Evolutionary conservation across 2,797 vertebrate species (phyloP), one percentile per base, ranked within the genome.

Genomic region (Pantherophis alleghaniensis): DNA sequence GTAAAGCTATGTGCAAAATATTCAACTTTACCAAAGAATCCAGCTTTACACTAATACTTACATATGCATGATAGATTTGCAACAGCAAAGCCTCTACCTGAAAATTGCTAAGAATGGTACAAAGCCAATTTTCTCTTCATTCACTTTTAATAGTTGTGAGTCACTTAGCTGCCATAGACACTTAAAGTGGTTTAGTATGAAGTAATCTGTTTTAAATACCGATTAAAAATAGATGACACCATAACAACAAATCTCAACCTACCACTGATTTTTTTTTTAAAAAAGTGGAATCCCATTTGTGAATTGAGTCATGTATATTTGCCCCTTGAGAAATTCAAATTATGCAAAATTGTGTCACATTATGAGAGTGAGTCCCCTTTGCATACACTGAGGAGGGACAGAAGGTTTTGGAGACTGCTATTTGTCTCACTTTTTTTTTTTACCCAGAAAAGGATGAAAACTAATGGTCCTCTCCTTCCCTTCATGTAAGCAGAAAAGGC

Each of bases 91-190:
- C 22, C 3, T 56, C n/a, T 66, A 83, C 56, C 59, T 83, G 74
- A 47, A 86, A 86, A 86, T 28, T 16, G 63, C 32, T 86, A 90
- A 63, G 69, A 53, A 86, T 22, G 7, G n/a, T 18, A 42, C 74
- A 55, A 61, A 92, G 14, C 59, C 74, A 86, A 22, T 86, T 92
- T 56, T n/a, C 88, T 47, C 12, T 83, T 89, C 57, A 92, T 88
- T 88, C 51, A 74, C 37, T 57, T 88, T 56, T 22, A 92, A 90
- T 89, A 90, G 53, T 90, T 28, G 63, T 90, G 42, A 90, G 47
- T 56, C 51, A 32, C 10, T 83, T 92, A 89, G 37, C 22, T 63
- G 20, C 18, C 56, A 28, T 5, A 86, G 57, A 22, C 57, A 88
- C 51, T 92, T 20, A 88, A 56, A 86, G 56, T 10, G 86, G 42